Evolutionary conservation across 2,888 invertebrate species (phyloP), one percentile per base, ranked within the genome.

Genomic region (Tipula lateralis): DNA sequence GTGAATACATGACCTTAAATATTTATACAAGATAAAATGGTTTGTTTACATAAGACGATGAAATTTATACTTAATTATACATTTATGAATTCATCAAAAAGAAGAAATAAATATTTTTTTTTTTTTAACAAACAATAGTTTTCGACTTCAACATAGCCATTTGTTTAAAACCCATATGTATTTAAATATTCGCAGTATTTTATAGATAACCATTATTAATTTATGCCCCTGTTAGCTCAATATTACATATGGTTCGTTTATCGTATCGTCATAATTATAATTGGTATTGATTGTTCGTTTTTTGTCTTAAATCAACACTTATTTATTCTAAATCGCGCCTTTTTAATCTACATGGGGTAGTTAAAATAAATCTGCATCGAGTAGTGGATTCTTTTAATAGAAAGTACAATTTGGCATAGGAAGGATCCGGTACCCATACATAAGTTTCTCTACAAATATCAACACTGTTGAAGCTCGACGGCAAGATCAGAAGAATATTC

Each of bases 191-290:
- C 24, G 24, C 66, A 66, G 24, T 66, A 66, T 66, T 66, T 24
- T 66, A 66, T 66, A 66, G 66, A 66, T 66, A 66, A 66, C 66
- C 66, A 24, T 66, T 66, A 66, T 24, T 66, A 66, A 66, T 66
- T 66, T 66, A 66, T 66, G 66, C 66, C 24, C 1, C 24, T 66
- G 24, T 66, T 66, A 66, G 24, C 24, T 9, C 66, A 24, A 66
- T 66, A 66, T 66, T 24, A 19, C 66, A 66, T 66, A 66, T 24
- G 66, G 6, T 12, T 9, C 66, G 24, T 66, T 2, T 24, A 66
- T 66, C 66, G 66, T 66, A 66, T 16, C 66, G 66, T 1, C 19
- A 66, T 66, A 24, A 66, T 66, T 66, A 66, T 66, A 24, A 66
- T 66, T 66, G 66, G 66, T 24, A 44, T 66, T 66, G 9, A 24